Conservation (phyloP, 2,113 vertebrate species). For the Cariama cristata region DNA sequence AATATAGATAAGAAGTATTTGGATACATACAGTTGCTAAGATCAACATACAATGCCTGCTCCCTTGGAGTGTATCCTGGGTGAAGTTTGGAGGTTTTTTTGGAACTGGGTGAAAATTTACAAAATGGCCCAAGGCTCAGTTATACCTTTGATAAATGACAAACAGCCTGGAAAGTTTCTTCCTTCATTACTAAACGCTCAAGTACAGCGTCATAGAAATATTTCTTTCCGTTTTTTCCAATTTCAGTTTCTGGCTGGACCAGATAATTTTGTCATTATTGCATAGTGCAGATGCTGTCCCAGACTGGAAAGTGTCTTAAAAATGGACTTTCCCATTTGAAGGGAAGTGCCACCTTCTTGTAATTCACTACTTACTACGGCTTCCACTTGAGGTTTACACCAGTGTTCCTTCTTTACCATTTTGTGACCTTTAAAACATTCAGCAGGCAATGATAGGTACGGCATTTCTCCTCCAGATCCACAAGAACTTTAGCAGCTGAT, state of each 20-base stretch:
- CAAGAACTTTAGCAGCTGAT: neutral
- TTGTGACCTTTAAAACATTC: neutral
- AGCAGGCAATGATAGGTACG: neutral
- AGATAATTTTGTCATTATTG: neutral
- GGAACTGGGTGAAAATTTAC: neutral
- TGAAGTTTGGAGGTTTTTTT: neutral
- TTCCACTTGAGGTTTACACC: neutral
- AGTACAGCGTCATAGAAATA: neutral
- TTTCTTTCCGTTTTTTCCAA: rapidly evolving
- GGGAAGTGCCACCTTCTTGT: neutral
- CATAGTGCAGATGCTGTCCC: neutral
- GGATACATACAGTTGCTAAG: neutral
- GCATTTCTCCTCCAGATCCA: neutral
- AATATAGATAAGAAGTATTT: neutral
- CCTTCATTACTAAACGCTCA: neutral
- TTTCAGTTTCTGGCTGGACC: neutral
- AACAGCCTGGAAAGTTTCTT: neutral
- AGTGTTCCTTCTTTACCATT: neutral
- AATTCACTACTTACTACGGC: neutral
- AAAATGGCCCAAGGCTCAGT: neutral
- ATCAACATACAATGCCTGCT: neutral
- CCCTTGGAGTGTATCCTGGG: neutral
- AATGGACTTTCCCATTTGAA: neutral
- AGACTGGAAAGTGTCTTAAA: neutral
- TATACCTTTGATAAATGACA: neutral